Conservation (phyloP, 2,888 invertebrate genomes). For the Gastrophysa polygoni region DNA sequence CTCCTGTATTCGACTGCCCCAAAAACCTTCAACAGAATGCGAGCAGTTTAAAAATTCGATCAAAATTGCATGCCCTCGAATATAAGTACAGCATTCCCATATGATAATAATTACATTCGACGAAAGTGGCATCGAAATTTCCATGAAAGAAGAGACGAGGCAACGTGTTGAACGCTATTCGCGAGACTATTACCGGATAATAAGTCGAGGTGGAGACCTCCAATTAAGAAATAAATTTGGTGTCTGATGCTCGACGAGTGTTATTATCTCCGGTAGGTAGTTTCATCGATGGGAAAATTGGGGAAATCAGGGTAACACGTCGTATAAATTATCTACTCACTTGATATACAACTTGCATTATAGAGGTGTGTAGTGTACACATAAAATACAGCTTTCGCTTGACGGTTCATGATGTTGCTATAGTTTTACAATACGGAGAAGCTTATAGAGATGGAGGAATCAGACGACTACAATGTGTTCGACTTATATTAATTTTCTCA, state of each 20-base stretch:
- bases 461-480: too few relatives aligned
- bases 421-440: too few relatives aligned
- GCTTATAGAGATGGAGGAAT: too few relatives aligned
- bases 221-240: conserved; percentile 27
- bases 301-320: neutral
- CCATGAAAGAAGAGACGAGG: neutral
- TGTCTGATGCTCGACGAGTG: neutral
- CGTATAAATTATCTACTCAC: neutral
- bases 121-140: neutral
- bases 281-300: neutral
- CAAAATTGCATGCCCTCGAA: neutral
- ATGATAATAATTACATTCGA: neutral
- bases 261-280: conserved; percentile 6
- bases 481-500: too few relatives aligned
- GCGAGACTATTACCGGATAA: conserved; percentile 19
- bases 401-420: neutral
- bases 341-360: neutral
- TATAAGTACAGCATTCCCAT: neutral
- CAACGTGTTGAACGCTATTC: neutral
- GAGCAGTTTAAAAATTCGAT: neutral
- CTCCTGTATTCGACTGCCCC: too few relatives aligned
- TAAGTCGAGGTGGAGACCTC: conserved; percentile 17
- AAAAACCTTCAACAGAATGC: too few relatives aligned
- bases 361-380: neutral
- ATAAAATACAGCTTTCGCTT: neutral